Evolutionary conservation across 2,113 vertebrate species (phyloP).

Genomic region (Anarhynchus alexandrinus): DNA sequence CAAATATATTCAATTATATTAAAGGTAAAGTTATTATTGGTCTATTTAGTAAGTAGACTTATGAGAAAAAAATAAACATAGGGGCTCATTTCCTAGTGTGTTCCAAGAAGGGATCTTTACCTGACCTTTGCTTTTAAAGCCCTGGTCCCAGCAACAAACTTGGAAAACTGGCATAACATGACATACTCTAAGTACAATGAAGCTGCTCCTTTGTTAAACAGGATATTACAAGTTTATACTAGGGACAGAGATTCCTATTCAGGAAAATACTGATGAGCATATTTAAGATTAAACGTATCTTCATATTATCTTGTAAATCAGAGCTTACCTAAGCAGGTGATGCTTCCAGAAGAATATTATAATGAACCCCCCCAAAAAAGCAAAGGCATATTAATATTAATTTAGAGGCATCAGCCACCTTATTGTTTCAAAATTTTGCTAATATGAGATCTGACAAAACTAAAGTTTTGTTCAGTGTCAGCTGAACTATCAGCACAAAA

Average conservation of each 20-base stretch:
- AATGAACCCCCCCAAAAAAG: background rate
- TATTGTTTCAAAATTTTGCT: background rate
- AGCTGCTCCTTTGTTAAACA: background rate
- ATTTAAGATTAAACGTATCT: background rate
- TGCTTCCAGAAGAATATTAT: background rate
- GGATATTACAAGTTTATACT: background rate
- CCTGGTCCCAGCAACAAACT: background rate
- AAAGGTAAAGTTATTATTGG: background rate
- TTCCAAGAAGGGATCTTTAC: background rate
- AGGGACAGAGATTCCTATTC: background rate
- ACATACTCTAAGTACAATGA: background rate
- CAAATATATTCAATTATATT: background rate
- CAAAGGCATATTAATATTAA: background rate
- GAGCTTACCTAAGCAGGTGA: background rate
- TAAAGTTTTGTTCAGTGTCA: background rate
- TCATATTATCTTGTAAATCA: background rate
- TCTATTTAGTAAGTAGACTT: background rate
- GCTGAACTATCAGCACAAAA: background rate
- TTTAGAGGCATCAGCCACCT: background rate
- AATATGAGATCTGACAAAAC: background rate
- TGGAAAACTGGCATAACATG: background rate
- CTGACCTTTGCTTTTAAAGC: conserved; percentile 11
- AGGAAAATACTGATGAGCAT: background rate
- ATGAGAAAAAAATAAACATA: background rate
- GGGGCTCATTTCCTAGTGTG: background rate